Conservation (phyloP, 2,113 vertebrate genomes). For the Poeciliopsis turrubarensis region DNA sequence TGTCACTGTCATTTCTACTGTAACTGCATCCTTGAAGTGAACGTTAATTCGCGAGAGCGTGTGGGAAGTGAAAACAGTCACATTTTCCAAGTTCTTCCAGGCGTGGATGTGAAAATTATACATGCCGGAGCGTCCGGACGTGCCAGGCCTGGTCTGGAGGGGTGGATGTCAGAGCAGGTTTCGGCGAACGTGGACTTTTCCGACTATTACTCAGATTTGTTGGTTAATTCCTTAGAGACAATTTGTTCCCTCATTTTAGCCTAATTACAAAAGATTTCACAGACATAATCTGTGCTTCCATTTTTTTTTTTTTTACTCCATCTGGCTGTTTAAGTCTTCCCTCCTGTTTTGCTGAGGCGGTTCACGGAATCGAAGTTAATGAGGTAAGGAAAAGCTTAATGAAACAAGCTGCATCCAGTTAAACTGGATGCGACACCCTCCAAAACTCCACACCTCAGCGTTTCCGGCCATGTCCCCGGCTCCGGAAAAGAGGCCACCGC, state of each 20-base stretch:
- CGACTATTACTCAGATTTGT: background rate
- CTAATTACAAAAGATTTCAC: background rate
- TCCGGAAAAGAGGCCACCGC: background rate
- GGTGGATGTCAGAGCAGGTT: background rate
- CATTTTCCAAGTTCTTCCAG: background rate
- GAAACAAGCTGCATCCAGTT: conserved; percentile 20
- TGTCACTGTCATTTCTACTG: conserved; percentile 4
- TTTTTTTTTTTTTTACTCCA: background rate
- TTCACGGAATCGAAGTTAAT: conserved; percentile 28
- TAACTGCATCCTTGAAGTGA: background rate
- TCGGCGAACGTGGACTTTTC: background rate
- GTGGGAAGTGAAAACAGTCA: background rate
- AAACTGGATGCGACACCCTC: conserved; percentile 1
- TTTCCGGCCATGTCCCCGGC: background rate
- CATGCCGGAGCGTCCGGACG: background rate
- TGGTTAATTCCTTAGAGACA: background rate
- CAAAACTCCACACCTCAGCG: background rate
- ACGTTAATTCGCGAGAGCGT: background rate
- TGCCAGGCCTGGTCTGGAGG: background rate
- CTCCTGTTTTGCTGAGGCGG: background rate
- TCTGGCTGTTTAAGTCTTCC: background rate
- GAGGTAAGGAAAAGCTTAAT: conserved; percentile 28
- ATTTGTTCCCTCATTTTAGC: background rate
- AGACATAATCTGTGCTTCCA: background rate
- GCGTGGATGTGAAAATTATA: background rate